A percentile compares a stretch with the other conserved stretches of the same genome.
These are phyloP conservation scores for Sinhomidia bicolor DNA, from an alignment of 2,888 invertebrate genomes.

Conservation along the genomic window DNA sequence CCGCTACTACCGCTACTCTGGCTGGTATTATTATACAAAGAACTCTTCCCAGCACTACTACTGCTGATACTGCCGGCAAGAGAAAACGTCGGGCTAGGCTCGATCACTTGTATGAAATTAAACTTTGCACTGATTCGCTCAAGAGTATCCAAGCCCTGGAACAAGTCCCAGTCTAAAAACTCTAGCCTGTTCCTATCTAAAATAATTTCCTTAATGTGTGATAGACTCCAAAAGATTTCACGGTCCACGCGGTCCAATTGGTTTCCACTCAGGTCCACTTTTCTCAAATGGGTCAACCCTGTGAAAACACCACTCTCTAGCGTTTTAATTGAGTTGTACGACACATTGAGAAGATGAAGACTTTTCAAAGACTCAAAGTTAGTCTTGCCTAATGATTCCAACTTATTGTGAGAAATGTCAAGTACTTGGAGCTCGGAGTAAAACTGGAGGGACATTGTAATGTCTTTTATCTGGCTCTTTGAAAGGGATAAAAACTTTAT, in stretches of 20 bases:
- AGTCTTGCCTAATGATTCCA: constrained; percentile 73
- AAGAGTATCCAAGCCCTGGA: constrained; percentile 71
- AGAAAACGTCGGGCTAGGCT: constrained; percentile 69
- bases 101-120: constrained; percentile 77
- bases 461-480: constrained; percentile 77
- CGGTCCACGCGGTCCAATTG: constrained; percentile 75
- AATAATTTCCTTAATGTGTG: constrained; percentile 74
- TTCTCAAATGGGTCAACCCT: constrained; percentile 64
- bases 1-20: neutral
- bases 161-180: constrained; percentile 77
- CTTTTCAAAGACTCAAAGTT: constrained; percentile 76
- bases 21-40: neutral
- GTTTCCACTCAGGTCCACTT: constrained; percentile 76
- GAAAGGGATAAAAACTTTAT: constrained; percentile 77
- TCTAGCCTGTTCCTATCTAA: constrained; percentile 78
- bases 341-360: constrained; percentile 74
- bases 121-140: constrained; percentile 74
- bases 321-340: constrained; percentile 74
- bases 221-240: constrained; percentile 73
- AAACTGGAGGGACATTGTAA: constrained; percentile 78
- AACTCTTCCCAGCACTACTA: neutral
- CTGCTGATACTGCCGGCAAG: constrained; percentile 2
- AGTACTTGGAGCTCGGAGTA: constrained; percentile 76
- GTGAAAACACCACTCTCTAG: constrained; percentile 74
- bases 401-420: constrained; percentile 76